Conservation (phyloP, 2,797 vertebrate genomes). For the Poeciliopsis gracilis region DNA sequence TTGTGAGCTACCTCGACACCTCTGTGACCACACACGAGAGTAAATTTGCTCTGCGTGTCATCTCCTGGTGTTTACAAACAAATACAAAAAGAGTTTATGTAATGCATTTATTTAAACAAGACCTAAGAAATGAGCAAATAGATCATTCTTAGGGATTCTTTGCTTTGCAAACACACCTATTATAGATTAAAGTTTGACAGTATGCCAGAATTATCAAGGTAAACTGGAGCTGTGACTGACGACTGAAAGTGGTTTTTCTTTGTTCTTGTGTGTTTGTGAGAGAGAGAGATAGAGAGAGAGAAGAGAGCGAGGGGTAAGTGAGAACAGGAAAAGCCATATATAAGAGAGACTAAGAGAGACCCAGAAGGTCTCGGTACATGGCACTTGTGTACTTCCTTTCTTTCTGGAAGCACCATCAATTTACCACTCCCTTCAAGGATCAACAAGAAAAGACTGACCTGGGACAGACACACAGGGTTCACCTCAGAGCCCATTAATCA, state of each 20-base stretch:
- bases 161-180: constrained; percentile 92
- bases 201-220: constrained; percentile 85
- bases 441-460: constrained; percentile 80
- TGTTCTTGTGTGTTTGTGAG: constrained; percentile 59
- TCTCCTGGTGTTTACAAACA: constrained; percentile 98
- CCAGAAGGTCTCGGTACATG: constrained; percentile 49
- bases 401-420: constrained; percentile 76
- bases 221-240: constrained; percentile 82
- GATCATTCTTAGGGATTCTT: constrained; percentile 96
- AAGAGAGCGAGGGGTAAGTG: constrained; percentile 13
- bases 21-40: constrained; percentile 86
- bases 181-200: constrained; percentile 85
- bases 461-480: constrained; percentile 73
- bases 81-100: constrained; percentile 95
- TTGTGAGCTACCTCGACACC: constrained; percentile 57
- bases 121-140: constrained; percentile 98
- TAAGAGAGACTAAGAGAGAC: constrained; percentile 56
- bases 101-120: constrained; percentile 98
- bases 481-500: constrained; percentile 80
- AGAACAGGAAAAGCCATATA: constrained; percentile 30
- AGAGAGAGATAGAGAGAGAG: constrained; percentile 24
- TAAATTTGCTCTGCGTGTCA: constrained; percentile 94
- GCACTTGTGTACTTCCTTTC: constrained; percentile 61
- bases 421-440: constrained; percentile 80
- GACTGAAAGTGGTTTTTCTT: constrained; percentile 82